phyloP scores from a whole-genome alignment of 2,888 invertebrate species.

The Dynastes tityus region DNA sequence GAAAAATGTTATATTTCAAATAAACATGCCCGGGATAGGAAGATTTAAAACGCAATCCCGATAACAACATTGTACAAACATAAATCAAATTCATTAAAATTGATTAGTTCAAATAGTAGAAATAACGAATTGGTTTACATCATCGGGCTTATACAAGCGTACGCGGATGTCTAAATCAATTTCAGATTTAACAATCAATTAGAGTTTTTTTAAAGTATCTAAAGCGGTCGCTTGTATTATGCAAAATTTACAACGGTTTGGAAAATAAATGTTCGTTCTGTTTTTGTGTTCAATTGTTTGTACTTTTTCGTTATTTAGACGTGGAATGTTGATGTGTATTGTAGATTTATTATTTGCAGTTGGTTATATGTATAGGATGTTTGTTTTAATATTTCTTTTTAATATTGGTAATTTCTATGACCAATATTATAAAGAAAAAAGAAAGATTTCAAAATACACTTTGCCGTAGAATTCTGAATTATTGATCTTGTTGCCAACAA shows the following conservation, averaged over 20 bases:
- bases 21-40: constrained; percentile 1
- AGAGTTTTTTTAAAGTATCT: neutral
- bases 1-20: constrained; percentile 20
- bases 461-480: too few species aligned
- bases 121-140: constrained; percentile 19
- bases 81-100: constrained; percentile 18
- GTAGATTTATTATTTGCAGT: too few species aligned
- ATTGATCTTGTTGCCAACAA: too few species aligned
- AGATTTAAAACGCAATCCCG: neutral
- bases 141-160: neutral
- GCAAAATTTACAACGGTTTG: neutral
- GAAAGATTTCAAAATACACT: too few species aligned
- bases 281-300: too few species aligned
- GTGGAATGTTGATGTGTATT: too few species aligned
- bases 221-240: neutral
- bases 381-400: too few species aligned
- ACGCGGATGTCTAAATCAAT: neutral
- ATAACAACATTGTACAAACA: constrained; percentile 12
- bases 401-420: too few species aligned
- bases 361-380: too few species aligned
- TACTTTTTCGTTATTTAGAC: too few species aligned
- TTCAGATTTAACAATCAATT: constrained; percentile 14
- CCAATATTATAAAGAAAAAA: too few species aligned
- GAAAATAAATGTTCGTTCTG: too few species aligned
- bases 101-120: constrained; percentile 18